Conservation (phyloP, 2,113 vertebrate genomes). For the Rhinopomastus cyanomelas region DNA sequence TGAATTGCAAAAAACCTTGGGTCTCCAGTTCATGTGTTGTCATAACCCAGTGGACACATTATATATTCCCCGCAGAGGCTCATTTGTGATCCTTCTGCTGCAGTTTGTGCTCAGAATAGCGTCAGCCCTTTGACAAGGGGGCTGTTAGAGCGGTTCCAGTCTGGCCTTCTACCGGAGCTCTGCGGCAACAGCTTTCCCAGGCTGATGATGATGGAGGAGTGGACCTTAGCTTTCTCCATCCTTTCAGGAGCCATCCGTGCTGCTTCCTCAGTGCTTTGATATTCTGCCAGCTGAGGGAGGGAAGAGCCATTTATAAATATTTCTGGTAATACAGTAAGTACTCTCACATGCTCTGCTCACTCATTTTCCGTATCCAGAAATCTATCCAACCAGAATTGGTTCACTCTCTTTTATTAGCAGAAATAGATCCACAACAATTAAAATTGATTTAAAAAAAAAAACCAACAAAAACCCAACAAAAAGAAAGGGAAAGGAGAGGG, state of each 20-base stretch:
- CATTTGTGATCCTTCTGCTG: background rate
- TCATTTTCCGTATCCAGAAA: slow-evolving; percentile 63
- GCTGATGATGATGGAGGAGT: background rate
- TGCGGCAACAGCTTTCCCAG: background rate
- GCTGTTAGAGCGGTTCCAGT: background rate
- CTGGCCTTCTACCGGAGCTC: background rate
- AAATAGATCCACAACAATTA: slow-evolving; percentile 64
- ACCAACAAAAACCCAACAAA: too few species aligned
- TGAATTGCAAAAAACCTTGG: background rate
- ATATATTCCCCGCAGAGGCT: background rate
- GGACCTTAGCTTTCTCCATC: slow-evolving; percentile 40
- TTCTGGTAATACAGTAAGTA: slow-evolving; percentile 73
- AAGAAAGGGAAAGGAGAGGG: background rate
- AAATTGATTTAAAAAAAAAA: slow-evolving; percentile 44
- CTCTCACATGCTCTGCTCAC: slow-evolving; percentile 60
- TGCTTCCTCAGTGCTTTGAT: slow-evolving; percentile 60
- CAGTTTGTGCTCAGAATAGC: background rate
- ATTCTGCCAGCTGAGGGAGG: slow-evolving; percentile 54
- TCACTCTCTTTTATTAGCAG: slow-evolving; percentile 64
- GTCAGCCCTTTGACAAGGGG: background rate
- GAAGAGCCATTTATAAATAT: slow-evolving; percentile 68
- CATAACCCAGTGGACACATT: background rate
- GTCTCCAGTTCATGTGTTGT: background rate
- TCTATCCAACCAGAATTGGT: slow-evolving; percentile 60
- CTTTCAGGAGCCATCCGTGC: slow-evolving; percentile 8